Evolutionary conservation across 2,797 vertebrate species (phyloP).

Genomic region (Leptodactylus fallax): DNA sequence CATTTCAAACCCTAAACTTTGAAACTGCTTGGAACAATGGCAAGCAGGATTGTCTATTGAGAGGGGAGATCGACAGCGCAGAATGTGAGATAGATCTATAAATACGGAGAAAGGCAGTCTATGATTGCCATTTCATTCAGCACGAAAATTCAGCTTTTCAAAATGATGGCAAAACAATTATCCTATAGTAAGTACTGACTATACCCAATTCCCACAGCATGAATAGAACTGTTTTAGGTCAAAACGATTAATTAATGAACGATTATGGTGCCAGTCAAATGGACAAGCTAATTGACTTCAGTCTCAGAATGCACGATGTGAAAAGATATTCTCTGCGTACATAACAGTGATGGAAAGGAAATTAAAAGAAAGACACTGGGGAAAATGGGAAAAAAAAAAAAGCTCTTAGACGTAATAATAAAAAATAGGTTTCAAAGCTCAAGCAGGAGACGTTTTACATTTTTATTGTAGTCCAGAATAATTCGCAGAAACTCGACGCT

Average conservation of each 20-base stretch:
- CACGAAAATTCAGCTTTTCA: slow-evolving; percentile 69
- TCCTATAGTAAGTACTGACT: slow-evolving; percentile 64
- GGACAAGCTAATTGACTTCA: slow-evolving; percentile 70
- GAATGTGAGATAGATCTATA: slow-evolving; percentile 32
- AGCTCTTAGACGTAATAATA: slow-evolving; percentile 15
- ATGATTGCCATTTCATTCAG: slow-evolving; percentile 63
- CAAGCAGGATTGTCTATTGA: slow-evolving; percentile 3
- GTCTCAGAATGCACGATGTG: slow-evolving; percentile 69
- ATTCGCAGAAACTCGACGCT: background rate
- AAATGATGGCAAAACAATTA: slow-evolving; percentile 68
- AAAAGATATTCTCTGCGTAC: slow-evolving; percentile 66
- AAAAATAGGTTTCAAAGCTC: slow-evolving; percentile 24
- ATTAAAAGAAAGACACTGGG: slow-evolving; percentile 56
- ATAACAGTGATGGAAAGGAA: slow-evolving; percentile 12
- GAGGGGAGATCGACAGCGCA: slow-evolving; percentile 19
- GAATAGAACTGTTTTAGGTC: slow-evolving; percentile 73
- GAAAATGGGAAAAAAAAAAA: slow-evolving; percentile 36
- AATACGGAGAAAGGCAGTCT: slow-evolving; percentile 34
- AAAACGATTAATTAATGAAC: slow-evolving; percentile 76
- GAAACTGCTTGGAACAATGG: background rate
- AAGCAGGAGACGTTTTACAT: slow-evolving; percentile 6
- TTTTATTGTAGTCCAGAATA: slow-evolving; percentile 25
- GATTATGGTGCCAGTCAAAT: slow-evolving; percentile 74
- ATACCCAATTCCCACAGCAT: slow-evolving; percentile 69
- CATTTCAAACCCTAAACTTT: background rate